These are phyloP conservation scores for Eledona agricola DNA, from an alignment of 2,888 invertebrate species.

Conservation along the genomic window DNA sequence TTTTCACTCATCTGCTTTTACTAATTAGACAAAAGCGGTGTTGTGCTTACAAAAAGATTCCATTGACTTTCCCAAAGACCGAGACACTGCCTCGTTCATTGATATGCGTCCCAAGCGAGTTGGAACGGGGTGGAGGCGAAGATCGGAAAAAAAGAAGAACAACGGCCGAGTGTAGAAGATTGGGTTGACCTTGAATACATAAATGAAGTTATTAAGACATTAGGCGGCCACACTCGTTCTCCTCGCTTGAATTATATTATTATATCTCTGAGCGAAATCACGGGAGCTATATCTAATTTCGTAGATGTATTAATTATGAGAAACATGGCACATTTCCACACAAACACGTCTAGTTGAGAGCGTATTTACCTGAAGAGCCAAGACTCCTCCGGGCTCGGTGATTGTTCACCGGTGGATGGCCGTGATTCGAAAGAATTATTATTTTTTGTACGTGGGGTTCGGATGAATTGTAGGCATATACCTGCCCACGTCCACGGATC, in stretches of 20 bases:
- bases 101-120: conserved; percentile 44
- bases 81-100: conserved; percentile 31
- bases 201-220: conserved; percentile 65
- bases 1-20: too few species aligned
- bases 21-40: too few species aligned
- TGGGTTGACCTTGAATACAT: conserved; percentile 60
- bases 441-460: conserved; percentile 31
- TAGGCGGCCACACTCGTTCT: conserved; percentile 60
- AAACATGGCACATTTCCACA: conserved; percentile 51
- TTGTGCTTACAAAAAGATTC: too few species aligned
- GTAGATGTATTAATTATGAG: conserved; percentile 60
- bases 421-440: conserved; percentile 43
- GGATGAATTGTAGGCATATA: conserved; percentile 7
- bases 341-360: conserved; percentile 32
- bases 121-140: conserved; percentile 44
- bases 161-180: conserved; percentile 48
- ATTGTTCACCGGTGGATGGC: conserved; percentile 42
- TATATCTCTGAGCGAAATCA: conserved; percentile 60
- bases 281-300: conserved; percentile 60
- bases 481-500: conserved; percentile 20
- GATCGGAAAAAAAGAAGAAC: conserved; percentile 38
- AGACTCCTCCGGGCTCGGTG: conserved; percentile 22
- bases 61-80: too few species aligned
- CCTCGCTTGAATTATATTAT: conserved; percentile 59
- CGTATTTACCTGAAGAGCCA: conserved; percentile 20